Base-by-base conservation (phyloP, 1,140 invertebrate genomes). In the Agrilus planipennis region DNA sequence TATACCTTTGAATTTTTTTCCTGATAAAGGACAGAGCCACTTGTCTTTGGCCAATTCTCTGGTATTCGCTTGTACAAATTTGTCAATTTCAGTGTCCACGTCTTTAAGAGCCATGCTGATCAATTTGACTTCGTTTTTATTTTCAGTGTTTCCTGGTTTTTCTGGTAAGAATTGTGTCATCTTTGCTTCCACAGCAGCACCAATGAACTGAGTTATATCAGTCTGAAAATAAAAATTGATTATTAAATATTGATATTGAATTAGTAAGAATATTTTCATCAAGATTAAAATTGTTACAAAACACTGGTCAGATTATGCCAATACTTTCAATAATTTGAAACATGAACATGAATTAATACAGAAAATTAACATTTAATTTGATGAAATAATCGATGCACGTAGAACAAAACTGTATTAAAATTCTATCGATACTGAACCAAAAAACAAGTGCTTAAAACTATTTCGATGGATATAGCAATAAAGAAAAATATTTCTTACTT, bases 11-110 rank as follows among this genome's bases (percentile, higher is more conserved):
- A 99, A 99, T 61, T 99, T 99, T 61, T 99, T 99, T 0, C 93
- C 94, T 42, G 91, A 96, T 0, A 99, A 68, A 0, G 95, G 94
- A 70, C 95, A 99, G 17, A 99, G 63, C 93, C 94, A 99, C 53
- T 98, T 99, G 56, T 98, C 94, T 54, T 95, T 94, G 0, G 85
- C 83, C 15, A 98, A 53, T 65, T 99, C 94, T 55, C 96, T 88
- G 0, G 89, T 94, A 57, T 97, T 96, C 0, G 85, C 81, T 51
- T 83, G 76, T 9, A 96, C 81, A 51, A 97, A 96, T 57, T 93
- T 93, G 54, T 97, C 91, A 0, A 94, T 87, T 65, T 94, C 89
- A 58, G 75, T 75, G 53, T 97, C 91, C 19, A 92, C 84, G 46
- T 84, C 77, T 49, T 73, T 76, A 6, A 85, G 64, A 49, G 70